Conservation (phyloP, 2,113 vertebrate genomes). For the Hippocampus barbouri region DNA sequence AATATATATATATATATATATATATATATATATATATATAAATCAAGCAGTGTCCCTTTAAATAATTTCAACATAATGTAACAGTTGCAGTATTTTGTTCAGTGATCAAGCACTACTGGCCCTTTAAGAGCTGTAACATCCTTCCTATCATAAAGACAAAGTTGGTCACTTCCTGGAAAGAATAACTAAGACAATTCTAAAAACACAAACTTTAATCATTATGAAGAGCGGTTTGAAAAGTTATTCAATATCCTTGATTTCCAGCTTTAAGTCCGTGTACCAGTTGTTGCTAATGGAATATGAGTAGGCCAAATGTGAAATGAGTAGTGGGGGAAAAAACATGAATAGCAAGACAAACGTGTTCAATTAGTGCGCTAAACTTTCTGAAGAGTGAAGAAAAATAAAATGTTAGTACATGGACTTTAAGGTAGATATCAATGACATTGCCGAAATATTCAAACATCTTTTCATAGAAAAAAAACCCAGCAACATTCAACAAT, state of each 20-base stretch:
- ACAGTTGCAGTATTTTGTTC: background rate
- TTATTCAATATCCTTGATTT: background rate
- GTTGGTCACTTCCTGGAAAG: background rate
- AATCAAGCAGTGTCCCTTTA: constrained; percentile 16
- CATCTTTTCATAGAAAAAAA: background rate
- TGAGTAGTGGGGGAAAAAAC: background rate
- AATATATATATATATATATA: background rate
- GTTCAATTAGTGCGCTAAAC: background rate
- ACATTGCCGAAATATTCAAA: background rate
- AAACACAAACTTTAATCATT: background rate
- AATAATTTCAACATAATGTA: background rate
- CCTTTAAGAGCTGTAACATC: background rate
- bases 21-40: background rate
- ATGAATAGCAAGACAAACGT: background rate
- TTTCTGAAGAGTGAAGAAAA: background rate
- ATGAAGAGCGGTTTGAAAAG: background rate
- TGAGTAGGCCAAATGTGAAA: background rate
- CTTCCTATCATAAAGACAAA: background rate
- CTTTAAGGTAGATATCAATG: background rate
- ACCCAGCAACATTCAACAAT: background rate
- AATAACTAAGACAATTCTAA: background rate
- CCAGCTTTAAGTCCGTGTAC: no score
- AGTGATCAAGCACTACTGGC: background rate
- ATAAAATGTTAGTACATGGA: background rate
- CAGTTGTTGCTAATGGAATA: background rate